Percentiles rank a stretch among this genome's conserved stretches.
These are phyloP conservation scores for Phoxinus dragarum DNA, from an alignment of 2,797 vertebrate species.

Conservation along the genomic window DNA sequence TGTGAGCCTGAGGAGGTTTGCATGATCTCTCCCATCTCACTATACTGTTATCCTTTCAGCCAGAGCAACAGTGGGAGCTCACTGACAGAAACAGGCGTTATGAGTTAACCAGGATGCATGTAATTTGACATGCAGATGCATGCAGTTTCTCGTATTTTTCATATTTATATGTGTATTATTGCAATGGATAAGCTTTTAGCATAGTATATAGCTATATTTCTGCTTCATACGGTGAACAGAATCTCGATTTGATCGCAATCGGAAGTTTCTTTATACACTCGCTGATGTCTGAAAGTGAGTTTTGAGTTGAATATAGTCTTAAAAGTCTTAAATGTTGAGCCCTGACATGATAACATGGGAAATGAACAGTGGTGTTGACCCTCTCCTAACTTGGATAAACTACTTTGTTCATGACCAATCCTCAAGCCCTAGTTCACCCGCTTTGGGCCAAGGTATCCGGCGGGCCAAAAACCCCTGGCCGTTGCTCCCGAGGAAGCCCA, in stretches of 20 bases:
- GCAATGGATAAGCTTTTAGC: not conserved
- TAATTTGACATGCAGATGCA: too few relatives aligned
- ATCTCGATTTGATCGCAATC: not conserved
- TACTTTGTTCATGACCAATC: not conserved
- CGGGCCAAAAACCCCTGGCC: not conserved
- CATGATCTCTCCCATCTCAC: too few relatives aligned
- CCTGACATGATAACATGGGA: not conserved
- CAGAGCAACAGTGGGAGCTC: too few relatives aligned
- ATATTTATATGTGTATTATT: not conserved
- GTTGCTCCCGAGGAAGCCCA: not conserved
- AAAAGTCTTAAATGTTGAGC: not conserved
- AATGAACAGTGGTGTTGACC: not conserved
- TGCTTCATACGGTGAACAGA: not conserved
- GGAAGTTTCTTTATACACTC: not conserved
- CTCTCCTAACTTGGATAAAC: not conserved
- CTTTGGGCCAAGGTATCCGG: not conserved
- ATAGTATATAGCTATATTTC: not conserved
- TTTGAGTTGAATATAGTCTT: not conserved
- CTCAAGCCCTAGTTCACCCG: not conserved
- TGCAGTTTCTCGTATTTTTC: not conserved
- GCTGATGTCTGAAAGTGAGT: not conserved
- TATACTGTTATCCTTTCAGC: too few relatives aligned
- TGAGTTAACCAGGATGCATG: too few relatives aligned
- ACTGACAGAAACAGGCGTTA: too few relatives aligned
- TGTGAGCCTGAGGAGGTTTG: too few relatives aligned